Evolutionary conservation across 2,888 invertebrate species (phyloP), one percentile per base, ranked within the genome.

Genomic region (Platypus cylindrus): DNA sequence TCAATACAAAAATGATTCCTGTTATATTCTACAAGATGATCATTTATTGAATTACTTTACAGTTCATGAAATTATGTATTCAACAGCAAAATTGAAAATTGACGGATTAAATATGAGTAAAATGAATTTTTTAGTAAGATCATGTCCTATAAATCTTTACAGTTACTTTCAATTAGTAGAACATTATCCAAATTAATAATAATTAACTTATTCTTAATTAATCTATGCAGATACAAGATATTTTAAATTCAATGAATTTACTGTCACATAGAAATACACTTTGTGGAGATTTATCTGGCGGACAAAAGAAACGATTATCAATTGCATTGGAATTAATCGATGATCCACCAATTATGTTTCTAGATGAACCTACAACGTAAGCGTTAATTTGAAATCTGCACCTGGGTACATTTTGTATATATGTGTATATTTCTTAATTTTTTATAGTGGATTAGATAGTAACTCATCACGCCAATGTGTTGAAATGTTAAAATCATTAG

Each of bases 351-450:
- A 78, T 93, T 15, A 74, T 94, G 70, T 93, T 90, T 59, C 71
- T 94, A 45, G 93, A 94, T 60, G 93, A 94, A 61, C 93, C 93
- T 1, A 93, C 93, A 14, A 91, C 91, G 87, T 87, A 64, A 73
- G 73, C 69, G 13, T 17, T 13, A 25, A 5, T 8, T 12, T 11
- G 13, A 11, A 26, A 26, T 11, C n/a, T n/a, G n/a, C n/a, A n/a
- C n/a, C n/a, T n/a, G n/a, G n/a, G n/a, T n/a, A n/a, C n/a, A n/a
- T n/a, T n/a, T n/a, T n/a, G n/a, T n/a, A n/a, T n/a, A n/a, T n/a
- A n/a, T n/a, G n/a, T n/a, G n/a, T n/a, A n/a, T n/a, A n/a, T n/a
- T n/a, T n/a, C n/a, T n/a, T n/a, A n/a, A n/a, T n/a, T n/a, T n/a
- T 34, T 49, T 64, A 3, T 60, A 79, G 73, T 9, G 94, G 94